Evolutionary conservation across 2,113 vertebrate species (phyloP), one percentile per base, ranked within the genome.

Genomic region (Chlorocebus sabaeus): DNA sequence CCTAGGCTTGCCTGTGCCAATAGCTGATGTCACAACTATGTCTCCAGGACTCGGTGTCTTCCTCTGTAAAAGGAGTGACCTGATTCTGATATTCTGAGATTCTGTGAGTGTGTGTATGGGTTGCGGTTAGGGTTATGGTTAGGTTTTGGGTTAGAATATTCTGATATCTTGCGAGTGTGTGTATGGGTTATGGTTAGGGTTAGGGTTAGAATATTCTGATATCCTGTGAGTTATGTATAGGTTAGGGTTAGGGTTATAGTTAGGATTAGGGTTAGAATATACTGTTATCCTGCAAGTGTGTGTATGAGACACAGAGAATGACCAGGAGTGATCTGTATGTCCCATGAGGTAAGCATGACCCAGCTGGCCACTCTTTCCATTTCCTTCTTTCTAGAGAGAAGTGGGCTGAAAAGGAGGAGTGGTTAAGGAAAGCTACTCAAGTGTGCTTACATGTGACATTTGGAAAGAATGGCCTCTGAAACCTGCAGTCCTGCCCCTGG

Each of bases 361-460:
- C 4, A 5, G 38, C 2, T 10, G 14, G 35, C 7, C 8, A 27
- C 45, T 45, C 23, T 64, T 43, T 59, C 20, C 43, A 17, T 67
- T 45, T 57, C 48, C 16, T 76, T 73, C 40, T 13, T 11, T 55
- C 8, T 22, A 93, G 89, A 67, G 67, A 67, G 40, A 89, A 78
- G 61, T 35, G 75, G 90, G 90, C 91, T 10, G 93, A 98, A 64
- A 94, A 98, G 95, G 98, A 98, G 61, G 72, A 68, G 14, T 92
- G 81, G 52, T 67, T 98, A 38, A 81, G 93, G 68, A 96, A 87
- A 73, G 16, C 57, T 2, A 11, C 95, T 98, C 55, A 92, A 79
- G 52, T 97, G 98, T 55, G 97, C 95, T 98, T 50, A 91, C 75
- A 59, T 97, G 98, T 55, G 97, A 98, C 1, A 64, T 98, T 73